A percentile compares a stretch with the other conserved stretches of the same genome.
phyloP scores from a whole-genome alignment of 2,797 vertebrate genomes.

The Siniperca undulata region DNA sequence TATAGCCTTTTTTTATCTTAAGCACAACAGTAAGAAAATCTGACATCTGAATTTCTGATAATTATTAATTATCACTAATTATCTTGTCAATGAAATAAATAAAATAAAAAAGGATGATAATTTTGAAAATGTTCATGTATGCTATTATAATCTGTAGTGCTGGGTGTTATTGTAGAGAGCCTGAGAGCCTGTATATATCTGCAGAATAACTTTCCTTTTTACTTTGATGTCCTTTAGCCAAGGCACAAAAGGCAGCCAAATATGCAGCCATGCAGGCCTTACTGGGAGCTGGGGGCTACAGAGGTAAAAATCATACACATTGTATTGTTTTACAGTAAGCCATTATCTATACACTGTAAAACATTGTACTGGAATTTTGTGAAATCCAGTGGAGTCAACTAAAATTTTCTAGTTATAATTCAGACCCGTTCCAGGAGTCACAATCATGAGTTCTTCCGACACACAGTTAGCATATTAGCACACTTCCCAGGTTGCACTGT shows the following conservation, averaged over 20 bases:
- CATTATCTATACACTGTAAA: not conserved
- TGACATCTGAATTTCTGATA: not conserved
- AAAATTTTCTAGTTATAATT: not conserved
- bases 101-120: not conserved
- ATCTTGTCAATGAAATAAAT: not conserved
- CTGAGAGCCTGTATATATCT: not conserved
- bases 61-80: not conserved
- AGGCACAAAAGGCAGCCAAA: slow-evolving; percentile 85
- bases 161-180: not conserved
- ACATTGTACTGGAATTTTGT: not conserved
- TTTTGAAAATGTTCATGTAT: not conserved
- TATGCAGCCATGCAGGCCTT: slow-evolving; percentile 83
- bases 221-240: slow-evolving; percentile 70
- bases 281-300: slow-evolving; percentile 81
- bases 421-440: not conserved
- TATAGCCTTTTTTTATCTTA: not conserved
- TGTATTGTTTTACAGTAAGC: not conserved
- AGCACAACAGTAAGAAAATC: not conserved
- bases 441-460: not conserved
- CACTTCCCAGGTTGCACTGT: not conserved
- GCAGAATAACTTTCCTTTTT: slow-evolving; percentile 5
- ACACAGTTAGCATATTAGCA: not conserved
- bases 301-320: slow-evolving; percentile 75
- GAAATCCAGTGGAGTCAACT: not conserved
- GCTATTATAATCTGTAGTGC: not conserved